These are phyloP conservation scores for Tupiocoris notatus DNA, from an alignment of 2,888 invertebrate species.

Conservation along the genomic window DNA sequence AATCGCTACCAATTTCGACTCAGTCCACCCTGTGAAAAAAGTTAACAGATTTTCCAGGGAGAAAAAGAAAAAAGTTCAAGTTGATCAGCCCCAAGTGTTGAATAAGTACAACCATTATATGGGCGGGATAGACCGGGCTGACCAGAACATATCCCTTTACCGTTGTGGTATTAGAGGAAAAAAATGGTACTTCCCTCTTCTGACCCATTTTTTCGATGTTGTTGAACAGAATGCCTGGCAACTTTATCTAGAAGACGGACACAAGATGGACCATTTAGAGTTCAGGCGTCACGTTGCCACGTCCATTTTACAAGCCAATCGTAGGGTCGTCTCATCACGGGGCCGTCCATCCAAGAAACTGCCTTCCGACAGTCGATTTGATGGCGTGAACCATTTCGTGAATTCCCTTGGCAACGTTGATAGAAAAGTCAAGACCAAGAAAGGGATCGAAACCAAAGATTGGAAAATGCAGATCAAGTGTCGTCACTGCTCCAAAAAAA, in stretches of 20 bases:
- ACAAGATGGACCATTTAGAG: constrained; percentile 48
- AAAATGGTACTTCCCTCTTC: constrained; percentile 51
- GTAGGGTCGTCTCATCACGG: no score
- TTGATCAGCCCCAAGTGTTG: constrained; percentile 20
- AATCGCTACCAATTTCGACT: constrained; percentile 30
- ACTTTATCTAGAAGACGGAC: constrained; percentile 47
- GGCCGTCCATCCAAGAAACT: no score
- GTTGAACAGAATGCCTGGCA: constrained; percentile 51
- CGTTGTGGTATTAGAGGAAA: constrained; percentile 4
- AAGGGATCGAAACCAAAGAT: no score
- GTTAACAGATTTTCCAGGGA: constrained; percentile 10
- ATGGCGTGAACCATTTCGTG: no score
- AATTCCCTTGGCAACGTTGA: no score
- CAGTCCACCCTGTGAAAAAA: constrained; percentile 26
- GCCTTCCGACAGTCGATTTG: no score
- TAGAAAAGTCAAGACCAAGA: no score
- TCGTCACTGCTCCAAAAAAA: no score
- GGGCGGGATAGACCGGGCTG: constrained; percentile 34
- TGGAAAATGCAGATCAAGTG: no score
- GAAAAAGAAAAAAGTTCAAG: constrained; percentile 10
- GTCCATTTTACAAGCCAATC: constrained; percentile 4
- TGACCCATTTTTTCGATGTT: constrained; percentile 50
- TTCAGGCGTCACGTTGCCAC: constrained; percentile 48
- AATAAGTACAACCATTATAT: constrained; percentile 31
- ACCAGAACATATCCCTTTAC: constrained; percentile 17